Evolutionary conservation across 1,140 invertebrate species (phyloP), one percentile per base, ranked within the genome.

Genomic region (Halotydeus destructor): DNA sequence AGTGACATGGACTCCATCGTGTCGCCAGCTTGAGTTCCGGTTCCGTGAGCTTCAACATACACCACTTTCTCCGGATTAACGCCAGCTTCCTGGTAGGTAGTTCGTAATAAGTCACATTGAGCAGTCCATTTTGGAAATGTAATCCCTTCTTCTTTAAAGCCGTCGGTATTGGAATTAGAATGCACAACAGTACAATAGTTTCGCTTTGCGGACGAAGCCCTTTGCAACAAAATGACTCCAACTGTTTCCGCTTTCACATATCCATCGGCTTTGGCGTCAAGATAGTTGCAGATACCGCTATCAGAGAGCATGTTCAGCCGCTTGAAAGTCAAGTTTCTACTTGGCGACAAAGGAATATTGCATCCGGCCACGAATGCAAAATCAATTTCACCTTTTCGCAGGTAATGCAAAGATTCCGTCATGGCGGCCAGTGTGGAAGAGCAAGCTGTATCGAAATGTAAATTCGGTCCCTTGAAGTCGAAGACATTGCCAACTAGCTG

Each of bases 11-110:
- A 56, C 62, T 94, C 86, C 58, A 89, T 81, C 9, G 67, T 66
- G 51, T 70, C 68, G 12, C 68, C 62, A 31, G 57, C 58, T 26
- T 38, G 21, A 26, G 21, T 38, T 38, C 89, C 89, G 4, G 89
- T 94, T 19, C 88, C 88, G 58, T 97, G 89, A 16, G 85, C 83
- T 60, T 97, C 89, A 8, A 97, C 72, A 57, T 93, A 97, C 0
- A 59, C 62, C 0, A 96, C 75, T 33, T 79, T 72, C 24, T 63
- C 57, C 3, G 86, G 86, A 53, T 77, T 70, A n/a, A 96, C 55
- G 0, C 72, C 70, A 14, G 69, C 71, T 57, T 91, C 83, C 5
- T 60, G 61, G 56, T 91, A 94, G 0, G 83, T 73, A 55, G 86
- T 79, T 36, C 70, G 60, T 47, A 93, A 74, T 12, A 96, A 63